Base-by-base conservation (phyloP, 2,888 invertebrate species). In the Ctena decussata region DNA sequence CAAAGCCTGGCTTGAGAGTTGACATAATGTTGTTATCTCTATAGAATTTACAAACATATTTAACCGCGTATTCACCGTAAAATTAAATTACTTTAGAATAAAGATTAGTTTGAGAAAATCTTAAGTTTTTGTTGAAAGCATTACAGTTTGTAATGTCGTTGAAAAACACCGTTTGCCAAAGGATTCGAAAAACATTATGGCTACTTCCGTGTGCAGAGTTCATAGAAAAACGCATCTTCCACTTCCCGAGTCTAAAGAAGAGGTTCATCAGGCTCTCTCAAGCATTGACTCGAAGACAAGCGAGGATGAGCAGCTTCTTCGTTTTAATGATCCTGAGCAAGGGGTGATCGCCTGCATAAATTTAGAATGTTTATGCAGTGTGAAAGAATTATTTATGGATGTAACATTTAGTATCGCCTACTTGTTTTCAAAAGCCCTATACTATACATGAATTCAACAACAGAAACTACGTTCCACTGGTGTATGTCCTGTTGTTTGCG, bases 361-460 rank as follows among this genome's bases (percentile, higher is more conserved):
- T 30, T 44, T 71, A 41, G 27, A 44, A 24, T 71, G 44, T 30
- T n/a, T 71, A 21, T 71, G 71, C 18, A 21, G 0, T 71, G 41
- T 41, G 27, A 39, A 39, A 71, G 71, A 71, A 30, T 0, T 71
- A 8, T 71, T n/a, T n/a, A n/a, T n/a, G n/a, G n/a, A n/a, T n/a
- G n/a, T n/a, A n/a, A n/a, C n/a, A n/a, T 8, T 71, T 24, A 21
- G 41, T 41, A 71, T 44, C 41, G 71, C 71, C 71, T 18, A 11
- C 21, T 27, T 71, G 24, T 30, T 71, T 41, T n/a, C 24, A 39
- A 24, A 41, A 71, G 30, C 39, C 41, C 21, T 41, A 71, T 41
- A 44, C 71, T 12, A 71, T 71, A 27, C 71, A 71, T 41, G 41
- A 41, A 44, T 71, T 41, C 35, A 39, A n/a, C 27, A 71, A 71